Base-by-base conservation (phyloP, 1,140 invertebrate genomes). In the Hormaphis cornu region DNA sequence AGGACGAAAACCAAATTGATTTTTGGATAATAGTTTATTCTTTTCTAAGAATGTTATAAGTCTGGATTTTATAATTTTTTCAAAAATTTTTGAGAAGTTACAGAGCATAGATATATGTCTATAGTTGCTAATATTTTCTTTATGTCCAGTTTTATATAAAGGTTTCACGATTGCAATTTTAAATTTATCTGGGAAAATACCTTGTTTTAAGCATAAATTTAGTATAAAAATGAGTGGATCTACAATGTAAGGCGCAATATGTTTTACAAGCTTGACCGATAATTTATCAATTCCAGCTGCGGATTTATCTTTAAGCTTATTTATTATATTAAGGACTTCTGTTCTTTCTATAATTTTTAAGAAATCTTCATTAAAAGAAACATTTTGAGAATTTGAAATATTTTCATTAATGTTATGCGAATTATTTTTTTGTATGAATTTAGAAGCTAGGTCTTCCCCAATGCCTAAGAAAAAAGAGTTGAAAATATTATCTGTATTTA, bases 81-180 rank as follows among this genome's bases (percentile, higher is more conserved):
- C n/a, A n/a, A 61, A 53, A 8, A 61, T 14, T 50, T 71, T 46
- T 12, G 40, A 37, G 12, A 70, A 48, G 14, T 48, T 48, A 12
- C 0, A 24, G 4, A 48, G 44, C 9, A 48, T 48, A 12, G 44
- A 48, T 1, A 22, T 48, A 9, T 18, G 20, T 16, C 20, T 48
- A 48, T 22, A 48, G 16, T 48, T 48, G 20, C 18, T n/a, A 7
- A 48, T 0, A 20, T 16, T 48, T 22, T 48, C 20, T 22, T 22
- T 22, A 48, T 22, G 4, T 8, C 44, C 44, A 22, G 44, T n/a
- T 48, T 48, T 48, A 4, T n/a, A 48, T 2, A 24, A 12, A 8
- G 44, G 20, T 48, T 24, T 48, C 8, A 48, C 20, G 22, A 48
- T 48, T 3, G 20, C 44, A 22, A 48, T 8, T 48, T 48, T 22